A percentile compares a stretch with the other conserved stretches of the same genome.
phyloP scores from a whole-genome alignment of 2,888 invertebrate genomes.

The Leistus spinibarbis region DNA sequence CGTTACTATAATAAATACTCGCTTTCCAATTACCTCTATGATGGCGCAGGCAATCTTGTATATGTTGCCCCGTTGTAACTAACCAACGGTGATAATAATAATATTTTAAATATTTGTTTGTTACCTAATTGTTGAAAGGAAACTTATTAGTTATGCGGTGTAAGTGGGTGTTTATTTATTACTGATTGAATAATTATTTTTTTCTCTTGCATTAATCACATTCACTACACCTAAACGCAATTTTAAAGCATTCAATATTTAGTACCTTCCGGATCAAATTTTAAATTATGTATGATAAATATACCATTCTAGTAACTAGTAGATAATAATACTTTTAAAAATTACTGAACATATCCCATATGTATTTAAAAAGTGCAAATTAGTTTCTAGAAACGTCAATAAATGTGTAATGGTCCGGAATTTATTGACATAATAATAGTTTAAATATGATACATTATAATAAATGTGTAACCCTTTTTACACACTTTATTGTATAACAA shows the following conservation, averaged over 20 bases:
- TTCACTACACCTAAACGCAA: no score
- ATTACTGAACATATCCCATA: no score
- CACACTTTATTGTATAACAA: not conserved
- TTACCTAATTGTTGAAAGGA: not conserved
- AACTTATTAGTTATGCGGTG: not conserved
- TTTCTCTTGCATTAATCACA: not conserved
- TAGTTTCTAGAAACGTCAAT: not conserved
- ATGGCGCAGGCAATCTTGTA: not conserved
- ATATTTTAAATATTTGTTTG: slow-evolving; percentile 56
- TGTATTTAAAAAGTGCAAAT: not conserved
- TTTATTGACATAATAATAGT: not conserved
- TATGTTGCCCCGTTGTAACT: slow-evolving; percentile 48
- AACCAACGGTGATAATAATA: slow-evolving; percentile 51
- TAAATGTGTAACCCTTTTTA: not conserved
- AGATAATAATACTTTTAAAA: no score
- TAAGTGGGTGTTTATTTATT: not conserved
- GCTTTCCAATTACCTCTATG: slow-evolving; percentile 53
- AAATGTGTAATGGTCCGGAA: not conserved
- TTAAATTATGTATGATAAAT: no score
- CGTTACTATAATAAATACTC: slow-evolving; percentile 53
- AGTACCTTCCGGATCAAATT: no score
- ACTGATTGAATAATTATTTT: not conserved
- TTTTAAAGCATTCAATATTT: no score
- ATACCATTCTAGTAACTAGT: no score
- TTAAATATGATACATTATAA: not conserved